Evolutionary conservation across 2,113 vertebrate species (phyloP).

Genomic region (Albula glossodonta): DNA sequence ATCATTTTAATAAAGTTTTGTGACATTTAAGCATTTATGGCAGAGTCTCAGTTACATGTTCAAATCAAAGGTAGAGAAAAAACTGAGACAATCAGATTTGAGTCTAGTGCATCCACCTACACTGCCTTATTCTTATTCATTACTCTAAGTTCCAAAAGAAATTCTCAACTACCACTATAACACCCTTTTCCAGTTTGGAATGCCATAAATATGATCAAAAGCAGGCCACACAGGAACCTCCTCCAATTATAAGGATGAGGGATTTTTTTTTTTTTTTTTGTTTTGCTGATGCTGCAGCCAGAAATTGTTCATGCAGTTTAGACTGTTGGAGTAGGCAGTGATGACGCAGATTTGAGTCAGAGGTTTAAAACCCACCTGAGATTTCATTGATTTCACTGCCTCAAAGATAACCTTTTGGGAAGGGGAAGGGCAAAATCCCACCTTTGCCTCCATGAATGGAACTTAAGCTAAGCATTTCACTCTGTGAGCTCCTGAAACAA

Average conservation of each 20-base stretch:
- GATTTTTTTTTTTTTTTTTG: too few relatives aligned
- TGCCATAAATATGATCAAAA: not conserved
- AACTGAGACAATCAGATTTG: too few relatives aligned
- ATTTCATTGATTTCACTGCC: not conserved
- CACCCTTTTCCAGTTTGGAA: too few relatives aligned
- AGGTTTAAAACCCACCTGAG: not conserved
- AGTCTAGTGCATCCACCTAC: too few relatives aligned
- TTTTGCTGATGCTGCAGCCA: not conserved
- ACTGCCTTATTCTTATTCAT: too few relatives aligned
- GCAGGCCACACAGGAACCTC: not conserved
- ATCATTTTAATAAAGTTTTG: too few relatives aligned
- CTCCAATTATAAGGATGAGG: not conserved
- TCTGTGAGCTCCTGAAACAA: not conserved
- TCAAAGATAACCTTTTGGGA: not conserved
- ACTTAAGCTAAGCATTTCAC: not conserved
- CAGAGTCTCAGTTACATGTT: too few relatives aligned
- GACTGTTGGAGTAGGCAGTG: not conserved
- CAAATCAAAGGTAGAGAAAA: too few relatives aligned
- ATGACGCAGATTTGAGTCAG: not conserved
- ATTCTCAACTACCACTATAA: too few relatives aligned
- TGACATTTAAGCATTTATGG: too few relatives aligned
- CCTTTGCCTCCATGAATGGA: not conserved
- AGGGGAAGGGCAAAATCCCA: not conserved
- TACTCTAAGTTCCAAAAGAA: too few relatives aligned
- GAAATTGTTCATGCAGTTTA: not conserved